A percentile compares a stretch with the other conserved stretches of the same genome.
These are phyloP conservation scores for Gephyroberyx darwinii DNA, from an alignment of 2,797 vertebrate species.

Conservation along the genomic window DNA sequence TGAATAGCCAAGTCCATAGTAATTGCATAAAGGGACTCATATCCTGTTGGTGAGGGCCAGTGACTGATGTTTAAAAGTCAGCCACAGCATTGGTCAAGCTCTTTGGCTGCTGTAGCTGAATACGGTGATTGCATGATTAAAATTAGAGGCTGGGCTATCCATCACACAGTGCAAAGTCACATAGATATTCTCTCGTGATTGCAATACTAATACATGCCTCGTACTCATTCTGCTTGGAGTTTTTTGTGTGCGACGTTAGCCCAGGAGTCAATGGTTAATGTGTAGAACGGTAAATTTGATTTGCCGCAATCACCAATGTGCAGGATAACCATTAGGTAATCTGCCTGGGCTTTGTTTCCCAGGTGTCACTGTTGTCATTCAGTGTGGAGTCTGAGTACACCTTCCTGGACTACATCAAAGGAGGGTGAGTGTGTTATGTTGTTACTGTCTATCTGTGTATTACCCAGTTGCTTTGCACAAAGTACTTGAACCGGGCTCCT, in stretches of 20 bases:
- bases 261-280: constrained; percentile 61
- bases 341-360: constrained; percentile 44
- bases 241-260: constrained; percentile 52
- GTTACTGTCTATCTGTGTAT: constrained; percentile 12
- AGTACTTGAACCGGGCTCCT: neutral
- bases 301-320: constrained; percentile 41
- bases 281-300: constrained; percentile 39
- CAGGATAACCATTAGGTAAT: constrained; percentile 29
- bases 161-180: constrained; percentile 52
- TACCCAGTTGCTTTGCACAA: neutral
- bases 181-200: constrained; percentile 49
- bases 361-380: constrained; percentile 95
- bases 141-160: constrained; percentile 65
- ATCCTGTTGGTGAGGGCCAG: constrained; percentile 34
- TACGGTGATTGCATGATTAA: constrained; percentile 64
- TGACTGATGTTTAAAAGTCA: constrained; percentile 60
- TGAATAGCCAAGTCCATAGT: constrained; percentile 30
- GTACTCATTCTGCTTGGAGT: constrained; percentile 44
- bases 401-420: constrained; percentile 97
- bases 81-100: constrained; percentile 39
- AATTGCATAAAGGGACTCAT: constrained; percentile 19
- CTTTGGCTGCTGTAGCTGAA: constrained; percentile 49
- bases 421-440: constrained; percentile 86
- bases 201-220: constrained; percentile 54
- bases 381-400: constrained; percentile 92